phyloP scores from a whole-genome alignment of 37 sponge, comb jelly and placozoan species.

The Eunapius fragilis region DNA sequence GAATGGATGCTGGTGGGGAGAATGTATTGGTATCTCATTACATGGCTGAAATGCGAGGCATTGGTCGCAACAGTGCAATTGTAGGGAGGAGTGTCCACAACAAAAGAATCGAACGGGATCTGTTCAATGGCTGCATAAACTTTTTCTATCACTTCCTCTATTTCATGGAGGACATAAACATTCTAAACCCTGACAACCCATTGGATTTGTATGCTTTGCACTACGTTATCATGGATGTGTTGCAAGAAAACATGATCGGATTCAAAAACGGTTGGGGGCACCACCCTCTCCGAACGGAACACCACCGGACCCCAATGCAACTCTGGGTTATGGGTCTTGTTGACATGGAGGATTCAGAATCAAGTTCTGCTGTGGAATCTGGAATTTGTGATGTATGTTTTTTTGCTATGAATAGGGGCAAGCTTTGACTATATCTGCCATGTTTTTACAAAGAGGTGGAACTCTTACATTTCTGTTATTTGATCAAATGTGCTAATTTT shows the following conservation, averaged over 20 bases:
- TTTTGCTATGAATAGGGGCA: too few relatives aligned
- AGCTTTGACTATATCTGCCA: too few relatives aligned
- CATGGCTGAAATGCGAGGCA: conserved; percentile 69
- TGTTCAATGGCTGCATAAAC: conserved; percentile 49
- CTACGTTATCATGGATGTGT: conserved; percentile 33
- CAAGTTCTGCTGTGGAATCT: too few relatives aligned
- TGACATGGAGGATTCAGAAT: neutral
- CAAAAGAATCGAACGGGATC: conserved; percentile 75
- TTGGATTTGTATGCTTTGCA: conserved; percentile 60
- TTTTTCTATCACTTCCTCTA: conserved; percentile 55
- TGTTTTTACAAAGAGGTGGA: too few relatives aligned
- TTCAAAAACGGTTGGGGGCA: conserved; percentile 48
- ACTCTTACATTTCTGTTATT: too few relatives aligned
- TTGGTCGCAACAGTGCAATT: conserved; percentile 58
- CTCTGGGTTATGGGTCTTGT: conserved; percentile 40
- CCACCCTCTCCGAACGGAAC: conserved; percentile 31
- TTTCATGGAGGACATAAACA: conserved; percentile 40
- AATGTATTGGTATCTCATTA: conserved; percentile 53
- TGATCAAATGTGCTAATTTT: too few relatives aligned
- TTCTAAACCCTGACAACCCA: conserved; percentile 22
- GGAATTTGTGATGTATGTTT: too few relatives aligned
- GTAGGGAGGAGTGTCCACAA: conserved; percentile 66
- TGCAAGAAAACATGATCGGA: conserved; percentile 31
- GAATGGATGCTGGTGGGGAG: conserved; percentile 70
- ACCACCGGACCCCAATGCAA: conserved; percentile 48